phyloP scores from a whole-genome alignment of 2,113 vertebrate genomes.

The Xiphophorus couchianus region DNA sequence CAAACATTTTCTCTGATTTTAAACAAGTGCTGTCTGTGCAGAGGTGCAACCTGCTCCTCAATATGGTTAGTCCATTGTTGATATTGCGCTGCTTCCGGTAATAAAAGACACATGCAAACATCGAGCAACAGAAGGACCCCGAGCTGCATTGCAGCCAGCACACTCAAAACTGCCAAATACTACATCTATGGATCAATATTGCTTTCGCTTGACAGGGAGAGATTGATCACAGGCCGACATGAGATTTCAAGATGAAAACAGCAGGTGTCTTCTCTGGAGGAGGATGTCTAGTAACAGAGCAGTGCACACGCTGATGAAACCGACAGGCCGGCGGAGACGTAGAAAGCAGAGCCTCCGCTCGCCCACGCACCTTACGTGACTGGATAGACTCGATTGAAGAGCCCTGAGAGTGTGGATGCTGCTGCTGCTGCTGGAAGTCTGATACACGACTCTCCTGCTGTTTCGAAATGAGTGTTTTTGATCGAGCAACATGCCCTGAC shows the following conservation, averaged over 20 bases:
- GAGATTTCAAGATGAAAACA: constrained; percentile 74
- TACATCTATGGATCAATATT: constrained; percentile 64
- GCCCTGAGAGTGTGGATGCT: constrained; percentile 53
- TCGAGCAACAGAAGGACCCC: constrained; percentile 19
- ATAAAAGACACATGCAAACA: constrained; percentile 44
- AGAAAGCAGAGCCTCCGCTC: constrained; percentile 62
- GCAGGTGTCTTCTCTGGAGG: constrained; percentile 72
- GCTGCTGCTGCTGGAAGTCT: constrained; percentile 49
- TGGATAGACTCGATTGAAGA: constrained; percentile 63
- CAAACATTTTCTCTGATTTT: constrained; percentile 39
- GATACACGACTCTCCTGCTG: constrained; percentile 51
- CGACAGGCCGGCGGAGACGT: constrained; percentile 66
- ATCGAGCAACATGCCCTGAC: constrained; percentile 32
- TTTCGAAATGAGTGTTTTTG: constrained; percentile 44
- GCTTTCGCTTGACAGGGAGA: constrained; percentile 67
- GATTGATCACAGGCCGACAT: constrained; percentile 72
- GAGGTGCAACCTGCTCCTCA: neutral
- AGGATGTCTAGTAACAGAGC: constrained; percentile 73
- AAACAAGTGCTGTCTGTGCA: constrained; percentile 7
- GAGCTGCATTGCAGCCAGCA: constrained; percentile 30
- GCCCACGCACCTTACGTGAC: constrained; percentile 72
- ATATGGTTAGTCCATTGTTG: neutral
- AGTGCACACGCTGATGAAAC: constrained; percentile 68
- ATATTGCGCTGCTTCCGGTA: constrained; percentile 26
- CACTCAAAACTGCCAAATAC: constrained; percentile 38